Conservation (phyloP, 2,888 invertebrate species). For the Drosophila acutilabella region DNA sequence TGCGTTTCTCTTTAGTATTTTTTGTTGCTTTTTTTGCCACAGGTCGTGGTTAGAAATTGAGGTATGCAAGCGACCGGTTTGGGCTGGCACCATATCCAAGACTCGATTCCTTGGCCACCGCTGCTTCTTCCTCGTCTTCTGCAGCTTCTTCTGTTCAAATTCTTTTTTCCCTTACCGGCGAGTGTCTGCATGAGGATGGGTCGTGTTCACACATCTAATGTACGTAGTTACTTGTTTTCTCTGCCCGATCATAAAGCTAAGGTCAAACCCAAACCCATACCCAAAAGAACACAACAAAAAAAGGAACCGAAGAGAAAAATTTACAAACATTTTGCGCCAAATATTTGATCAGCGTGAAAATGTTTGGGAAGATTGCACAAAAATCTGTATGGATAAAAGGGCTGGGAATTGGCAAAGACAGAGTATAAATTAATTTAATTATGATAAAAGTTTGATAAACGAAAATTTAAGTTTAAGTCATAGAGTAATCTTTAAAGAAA, state of each 20-base stretch:
- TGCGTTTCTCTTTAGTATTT: conserved; percentile 72
- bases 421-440: not conserved
- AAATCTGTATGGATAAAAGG: not conserved
- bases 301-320: conserved; percentile 43
- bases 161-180: conserved; percentile 30
- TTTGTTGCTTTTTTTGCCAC: conserved; percentile 58
- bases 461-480: too few relatives aligned
- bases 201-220: conserved; percentile 75
- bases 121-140: conserved; percentile 12
- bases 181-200: conserved; percentile 50
- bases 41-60: conserved; percentile 81
- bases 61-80: conserved; percentile 78
- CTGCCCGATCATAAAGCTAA: conserved; percentile 68
- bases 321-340: conserved; percentile 66
- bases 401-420: not conserved
- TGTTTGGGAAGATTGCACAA: conserved; percentile 24
- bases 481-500: too few relatives aligned
- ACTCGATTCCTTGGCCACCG: conserved; percentile 58
- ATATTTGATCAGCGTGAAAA: conserved; percentile 64
- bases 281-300: conserved; percentile 2
- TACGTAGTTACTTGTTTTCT: conserved; percentile 66
- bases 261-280: conserved; percentile 49
- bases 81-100: conserved; percentile 68
- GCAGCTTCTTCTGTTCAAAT: conserved; percentile 11
- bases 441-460: too few relatives aligned